Evolutionary conservation across 2,113 vertebrate genomes (phyloP).

Genomic region (Gasterosteus aculeatus): DNA sequence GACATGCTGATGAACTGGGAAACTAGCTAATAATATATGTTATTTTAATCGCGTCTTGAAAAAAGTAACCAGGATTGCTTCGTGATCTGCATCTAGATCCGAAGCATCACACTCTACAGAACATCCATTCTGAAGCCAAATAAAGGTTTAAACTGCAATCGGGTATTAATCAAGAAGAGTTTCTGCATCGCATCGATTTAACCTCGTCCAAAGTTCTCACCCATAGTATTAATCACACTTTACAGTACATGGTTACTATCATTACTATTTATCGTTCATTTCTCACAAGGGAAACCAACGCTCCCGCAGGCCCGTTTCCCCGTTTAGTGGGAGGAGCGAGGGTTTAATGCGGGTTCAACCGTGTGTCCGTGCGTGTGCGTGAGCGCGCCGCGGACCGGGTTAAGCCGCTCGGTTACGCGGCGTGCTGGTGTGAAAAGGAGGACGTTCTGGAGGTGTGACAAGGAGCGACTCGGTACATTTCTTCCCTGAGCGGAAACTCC

Average conservation of each 20-base stretch:
- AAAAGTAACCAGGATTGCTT: background rate
- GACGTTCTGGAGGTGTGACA: conserved; percentile 3
- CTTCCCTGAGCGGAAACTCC: background rate
- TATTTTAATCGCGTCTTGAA: background rate
- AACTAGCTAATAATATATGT: background rate
- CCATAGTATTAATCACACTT: background rate
- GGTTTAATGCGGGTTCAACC: conserved; percentile 49
- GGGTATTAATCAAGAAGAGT: background rate
- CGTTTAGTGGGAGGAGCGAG: conserved; percentile 56
- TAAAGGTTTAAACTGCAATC: background rate
- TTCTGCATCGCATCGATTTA: background rate
- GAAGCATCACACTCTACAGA: background rate
- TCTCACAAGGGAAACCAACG: background rate
- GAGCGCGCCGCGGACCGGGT: conserved; percentile 30
- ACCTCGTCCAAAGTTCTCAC: background rate
- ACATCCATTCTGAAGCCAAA: background rate
- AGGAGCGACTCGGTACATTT: background rate
- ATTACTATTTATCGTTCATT: background rate
- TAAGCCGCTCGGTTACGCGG: conserved; percentile 18
- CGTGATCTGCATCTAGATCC: background rate
- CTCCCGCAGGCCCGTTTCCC: background rate
- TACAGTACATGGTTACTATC: background rate
- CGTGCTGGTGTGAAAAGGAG: background rate
- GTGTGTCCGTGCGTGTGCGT: background rate
- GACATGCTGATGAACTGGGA: background rate